Conservation (phyloP, 2,113 vertebrate species). For the Solea senegalensis region DNA sequence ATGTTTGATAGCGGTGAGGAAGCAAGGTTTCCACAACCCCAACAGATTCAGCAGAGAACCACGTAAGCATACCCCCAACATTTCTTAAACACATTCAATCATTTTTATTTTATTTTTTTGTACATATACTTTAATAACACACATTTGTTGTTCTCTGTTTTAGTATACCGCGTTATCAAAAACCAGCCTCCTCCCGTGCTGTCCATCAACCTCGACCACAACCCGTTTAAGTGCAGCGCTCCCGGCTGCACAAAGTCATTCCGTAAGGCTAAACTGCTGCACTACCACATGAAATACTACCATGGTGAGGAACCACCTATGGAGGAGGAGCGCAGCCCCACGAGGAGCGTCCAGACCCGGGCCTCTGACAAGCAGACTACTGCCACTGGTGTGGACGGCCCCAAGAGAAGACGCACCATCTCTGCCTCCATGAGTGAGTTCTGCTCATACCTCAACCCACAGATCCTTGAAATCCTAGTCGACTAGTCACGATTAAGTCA, state of each 20-base stretch:
- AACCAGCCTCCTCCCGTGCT: constrained; percentile 83
- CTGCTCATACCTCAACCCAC: constrained; percentile 8
- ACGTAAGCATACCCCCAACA: constrained; percentile 69
- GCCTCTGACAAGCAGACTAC: constrained; percentile 84
- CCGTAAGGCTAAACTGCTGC: constrained; percentile 94
- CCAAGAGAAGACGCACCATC: constrained; percentile 87
- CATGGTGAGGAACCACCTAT: constrained; percentile 89
- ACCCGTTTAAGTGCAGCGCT: constrained; percentile 93
- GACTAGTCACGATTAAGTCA: too few relatives aligned
- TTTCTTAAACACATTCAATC: neutral
- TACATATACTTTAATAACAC: neutral
- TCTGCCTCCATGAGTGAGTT: constrained; percentile 90
- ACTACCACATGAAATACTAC: constrained; percentile 99
- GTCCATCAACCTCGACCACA: constrained; percentile 91
- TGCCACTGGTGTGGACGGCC: constrained; percentile 72
- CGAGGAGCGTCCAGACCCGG: constrained; percentile 87
- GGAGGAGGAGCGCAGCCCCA: constrained; percentile 83
- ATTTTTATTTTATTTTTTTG: neutral
- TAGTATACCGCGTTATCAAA: constrained; percentile 91
- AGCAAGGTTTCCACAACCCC: constrained; percentile 83
- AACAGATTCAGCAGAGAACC: constrained; percentile 86
- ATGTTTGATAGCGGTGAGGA: constrained; percentile 74
- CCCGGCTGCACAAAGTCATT: constrained; percentile 94
- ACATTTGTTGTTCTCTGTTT: neutral
- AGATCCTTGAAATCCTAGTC: too few relatives aligned